Evolutionary conservation across 2,888 invertebrate species (phyloP).

Genomic region (Geophilus truncorum): DNA sequence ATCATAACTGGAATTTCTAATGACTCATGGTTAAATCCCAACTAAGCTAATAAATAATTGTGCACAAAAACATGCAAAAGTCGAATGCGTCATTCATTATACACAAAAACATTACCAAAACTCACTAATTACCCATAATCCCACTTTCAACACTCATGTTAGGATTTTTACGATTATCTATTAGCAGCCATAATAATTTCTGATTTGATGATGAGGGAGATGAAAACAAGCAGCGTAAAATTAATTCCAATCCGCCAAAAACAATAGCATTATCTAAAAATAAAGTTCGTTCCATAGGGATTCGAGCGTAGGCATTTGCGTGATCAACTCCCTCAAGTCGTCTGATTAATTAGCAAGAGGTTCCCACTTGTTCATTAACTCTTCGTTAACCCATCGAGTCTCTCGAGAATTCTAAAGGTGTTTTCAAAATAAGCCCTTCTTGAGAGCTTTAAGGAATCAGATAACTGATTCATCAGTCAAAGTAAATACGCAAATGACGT

Average conservation of each 20-base stretch:
- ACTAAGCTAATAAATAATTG: too few relatives aligned
- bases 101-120: neutral
- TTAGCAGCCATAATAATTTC: too few relatives aligned
- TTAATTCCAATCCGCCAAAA: neutral
- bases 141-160: neutral
- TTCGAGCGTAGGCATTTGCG: neutral
- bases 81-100: too few relatives aligned
- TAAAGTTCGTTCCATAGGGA: neutral
- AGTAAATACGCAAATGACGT: neutral
- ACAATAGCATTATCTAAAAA: neutral
- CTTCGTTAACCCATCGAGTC: neutral
- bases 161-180: neutral
- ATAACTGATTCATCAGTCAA: neutral
- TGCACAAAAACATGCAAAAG: too few relatives aligned
- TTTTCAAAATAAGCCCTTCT: neutral
- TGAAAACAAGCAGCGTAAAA: neutral
- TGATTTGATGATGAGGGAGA: too few relatives aligned
- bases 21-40: too few relatives aligned
- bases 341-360: neutral
- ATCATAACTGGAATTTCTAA: too few relatives aligned
- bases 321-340: neutral
- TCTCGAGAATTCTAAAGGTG: neutral
- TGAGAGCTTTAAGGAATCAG: neutral
- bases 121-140: neutral
- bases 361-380: neutral